A percentile compares a stretch with the other conserved stretches of the same genome.
Evolutionary conservation across 2,888 invertebrate genomes (phyloP).

Genomic region (Chalcis sispes): DNA sequence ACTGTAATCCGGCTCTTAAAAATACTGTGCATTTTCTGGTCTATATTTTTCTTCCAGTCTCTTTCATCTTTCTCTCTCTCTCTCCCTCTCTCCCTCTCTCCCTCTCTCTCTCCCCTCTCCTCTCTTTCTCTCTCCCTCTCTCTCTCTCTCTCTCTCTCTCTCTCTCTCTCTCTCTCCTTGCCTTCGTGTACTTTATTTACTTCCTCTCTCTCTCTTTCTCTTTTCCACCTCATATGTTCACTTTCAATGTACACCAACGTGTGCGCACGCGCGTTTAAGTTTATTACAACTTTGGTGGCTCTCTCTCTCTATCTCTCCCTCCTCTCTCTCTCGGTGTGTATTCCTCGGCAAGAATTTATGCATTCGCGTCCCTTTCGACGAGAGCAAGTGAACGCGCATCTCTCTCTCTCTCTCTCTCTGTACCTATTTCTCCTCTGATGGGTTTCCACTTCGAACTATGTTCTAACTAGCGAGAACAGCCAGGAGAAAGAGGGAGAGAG

Average conservation of each 20-base stretch:
- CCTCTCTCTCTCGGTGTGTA: too few species aligned
- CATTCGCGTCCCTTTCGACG: not conserved
- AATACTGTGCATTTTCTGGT: too few species aligned
- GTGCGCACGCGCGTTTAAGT: conserved; percentile 21
- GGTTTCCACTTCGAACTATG: conserved; percentile 23
- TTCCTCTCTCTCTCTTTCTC: not conserved
- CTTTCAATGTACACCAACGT: not conserved
- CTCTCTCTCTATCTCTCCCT: too few species aligned
- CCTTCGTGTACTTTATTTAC: not conserved
- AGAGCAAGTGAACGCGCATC: not conserved
- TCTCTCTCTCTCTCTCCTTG: not conserved
- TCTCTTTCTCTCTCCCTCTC: too few species aligned
- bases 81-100: not conserved
- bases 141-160: not conserved
- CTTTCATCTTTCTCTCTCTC: not conserved
- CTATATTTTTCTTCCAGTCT: not conserved
- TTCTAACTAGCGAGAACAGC: not conserved
- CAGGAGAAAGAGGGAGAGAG: not conserved
- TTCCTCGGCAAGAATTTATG: conserved; percentile 4
- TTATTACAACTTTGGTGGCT: conserved; percentile 40
- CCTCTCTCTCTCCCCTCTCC: too few species aligned
- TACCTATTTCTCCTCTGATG: conserved; percentile 33
- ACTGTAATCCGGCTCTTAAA: too few species aligned
- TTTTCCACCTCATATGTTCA: not conserved
- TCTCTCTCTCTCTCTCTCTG: too few species aligned